Evolutionary conservation across 2,797 vertebrate genomes (phyloP), one percentile per base, ranked within the genome.

Genomic region (Echeneis naucrates): DNA sequence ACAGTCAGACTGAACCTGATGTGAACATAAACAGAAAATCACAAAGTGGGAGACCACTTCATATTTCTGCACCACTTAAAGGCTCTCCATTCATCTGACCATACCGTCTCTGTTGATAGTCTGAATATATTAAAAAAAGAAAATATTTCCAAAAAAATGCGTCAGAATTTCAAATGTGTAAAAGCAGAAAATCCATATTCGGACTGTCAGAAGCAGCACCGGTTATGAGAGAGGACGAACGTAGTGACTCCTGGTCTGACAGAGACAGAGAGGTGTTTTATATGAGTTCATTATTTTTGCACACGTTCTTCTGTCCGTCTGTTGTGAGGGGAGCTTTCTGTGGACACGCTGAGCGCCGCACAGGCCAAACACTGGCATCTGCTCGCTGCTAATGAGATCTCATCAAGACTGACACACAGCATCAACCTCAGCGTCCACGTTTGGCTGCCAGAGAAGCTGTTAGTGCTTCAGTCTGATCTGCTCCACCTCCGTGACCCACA

Each of bases 331-430:
- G 37, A 48, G 52, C 21, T 54, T n/a, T 38, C n/a, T 48, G 68
- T 40, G 47, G 56, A 67, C 60, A 72, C 64, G 55, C 3, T 66
- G 71, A 27, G 42, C 5, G 67, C 27, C 54, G 52, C 64, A 23
- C 50, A 17, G 71, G 72, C 27, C 58, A 57, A 79, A 85, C 67
- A 54, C 54, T 50, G 72, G 69, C 87, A 78, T 90, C 85, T 85
- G 82, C 61, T 72, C 58, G 61, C 75, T 23, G 60, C 68, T 88
- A 82, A 89, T 76, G 58, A 86, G 75, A 79, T 69, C 69, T 82
- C 75, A 77, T 75, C 45, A 44, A 27, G 59, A 58, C 73, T 78
- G 82, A 83, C 79, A 19, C 58, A 55, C 17, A 77, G 47, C 78
- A 59, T 85, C 80, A 63, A 55, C 79, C 60, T 75, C 68, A 44